Conservation (phyloP, 2,113 vertebrate genomes). For the Crocuta crocuta region DNA sequence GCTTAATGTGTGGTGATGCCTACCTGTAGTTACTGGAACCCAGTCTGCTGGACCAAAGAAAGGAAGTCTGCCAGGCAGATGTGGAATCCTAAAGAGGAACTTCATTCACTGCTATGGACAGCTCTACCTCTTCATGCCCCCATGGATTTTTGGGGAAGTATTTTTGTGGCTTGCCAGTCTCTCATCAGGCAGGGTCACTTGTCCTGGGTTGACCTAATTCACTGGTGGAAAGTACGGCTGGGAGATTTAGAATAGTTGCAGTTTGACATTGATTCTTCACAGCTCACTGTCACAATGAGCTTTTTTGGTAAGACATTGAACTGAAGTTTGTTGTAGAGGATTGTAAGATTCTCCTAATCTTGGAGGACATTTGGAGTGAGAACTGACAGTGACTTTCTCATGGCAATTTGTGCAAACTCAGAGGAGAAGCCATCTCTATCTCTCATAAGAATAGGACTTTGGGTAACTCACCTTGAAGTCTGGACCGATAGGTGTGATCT, state of each 20-base stretch:
- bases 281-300: background rate
- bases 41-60: background rate
- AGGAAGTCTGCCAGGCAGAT: slow-evolving; percentile 20
- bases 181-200: background rate
- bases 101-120: background rate
- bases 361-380: background rate
- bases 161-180: slow-evolving; percentile 47
- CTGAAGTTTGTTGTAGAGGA: slow-evolving; percentile 10
- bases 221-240: slow-evolving; percentile 6
- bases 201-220: background rate
- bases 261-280: slow-evolving; percentile 18
- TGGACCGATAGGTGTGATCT: background rate
- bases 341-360: background rate
- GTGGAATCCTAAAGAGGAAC: slow-evolving; percentile 53
- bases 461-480: background rate
- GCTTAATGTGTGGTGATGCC: background rate
- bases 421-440: background rate
- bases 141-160: slow-evolving; percentile 30
- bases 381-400: background rate
- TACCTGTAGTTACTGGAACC: background rate
- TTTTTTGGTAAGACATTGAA: background rate
- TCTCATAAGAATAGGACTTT: background rate
- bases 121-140: background rate
- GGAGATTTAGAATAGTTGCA: slow-evolving; percentile 42
- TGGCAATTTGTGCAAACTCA: background rate